These are phyloP conservation scores for Chrysoperla carnea DNA, from an alignment of 1,140 invertebrate genomes.

Conservation along the genomic window DNA sequence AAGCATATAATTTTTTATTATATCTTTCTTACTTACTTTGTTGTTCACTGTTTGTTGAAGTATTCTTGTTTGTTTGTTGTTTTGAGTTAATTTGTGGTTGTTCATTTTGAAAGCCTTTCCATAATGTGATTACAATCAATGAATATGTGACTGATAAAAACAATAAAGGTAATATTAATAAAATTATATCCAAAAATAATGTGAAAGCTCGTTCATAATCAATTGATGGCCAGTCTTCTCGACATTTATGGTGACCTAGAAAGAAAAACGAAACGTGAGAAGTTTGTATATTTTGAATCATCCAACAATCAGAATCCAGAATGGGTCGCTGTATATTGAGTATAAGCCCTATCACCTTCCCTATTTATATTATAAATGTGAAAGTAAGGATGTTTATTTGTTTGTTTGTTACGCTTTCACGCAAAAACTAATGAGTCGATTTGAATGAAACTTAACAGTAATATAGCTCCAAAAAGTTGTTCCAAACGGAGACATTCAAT, in stretches of 20 bases:
- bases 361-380: too few relatives aligned
- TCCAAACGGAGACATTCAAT: too few relatives aligned
- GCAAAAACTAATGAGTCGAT: too few relatives aligned
- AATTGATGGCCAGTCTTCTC: constrained; percentile 42
- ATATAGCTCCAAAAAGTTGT: too few relatives aligned
- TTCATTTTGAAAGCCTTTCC: constrained; percentile 40
- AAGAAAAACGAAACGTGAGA: too few relatives aligned
- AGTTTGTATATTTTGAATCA: too few relatives aligned
- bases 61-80: not conserved
- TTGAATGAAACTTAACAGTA: not conserved
- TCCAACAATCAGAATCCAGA: too few relatives aligned
- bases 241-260: constrained; percentile 35
- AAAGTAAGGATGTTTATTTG: too few relatives aligned
- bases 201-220: constrained; percentile 43
- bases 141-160: constrained; percentile 54
- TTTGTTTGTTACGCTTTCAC: too few relatives aligned
- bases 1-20: not conserved
- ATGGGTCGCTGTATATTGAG: too few relatives aligned
- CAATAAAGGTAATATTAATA: constrained; percentile 49
- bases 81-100: not conserved
- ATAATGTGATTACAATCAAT: constrained; percentile 31
- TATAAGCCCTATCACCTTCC: too few relatives aligned
- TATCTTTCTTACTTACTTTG: constrained; percentile 9
- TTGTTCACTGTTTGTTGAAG: constrained; percentile 5
- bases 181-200: constrained; percentile 42